Conservation (phyloP, 1,140 invertebrate genomes). For the Cyrtorhinus lividipennis region DNA sequence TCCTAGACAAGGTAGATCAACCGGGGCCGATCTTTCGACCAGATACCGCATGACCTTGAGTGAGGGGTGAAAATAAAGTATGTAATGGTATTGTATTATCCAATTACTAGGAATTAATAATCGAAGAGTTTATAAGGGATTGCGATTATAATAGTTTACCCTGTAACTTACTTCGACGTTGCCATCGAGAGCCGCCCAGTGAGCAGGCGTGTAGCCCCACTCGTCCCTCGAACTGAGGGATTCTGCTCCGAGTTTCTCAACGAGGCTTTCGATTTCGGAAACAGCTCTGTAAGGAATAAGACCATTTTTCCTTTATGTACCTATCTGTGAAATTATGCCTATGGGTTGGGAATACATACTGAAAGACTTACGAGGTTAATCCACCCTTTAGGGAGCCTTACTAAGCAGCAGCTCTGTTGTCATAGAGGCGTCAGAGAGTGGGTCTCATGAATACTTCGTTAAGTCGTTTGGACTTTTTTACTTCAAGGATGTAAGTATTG, state of each 20-base stretch:
- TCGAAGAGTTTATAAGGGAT: too few species aligned
- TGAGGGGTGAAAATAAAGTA: too few species aligned
- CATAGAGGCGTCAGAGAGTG: too few species aligned
- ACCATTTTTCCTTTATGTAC: too few species aligned
- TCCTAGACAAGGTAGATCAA: constrained; percentile 72
- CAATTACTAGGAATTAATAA: too few species aligned
- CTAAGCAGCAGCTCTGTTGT: too few species aligned
- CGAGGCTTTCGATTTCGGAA: constrained; percentile 55
- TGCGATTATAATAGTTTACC: too few species aligned
- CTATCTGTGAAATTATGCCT: background rate
- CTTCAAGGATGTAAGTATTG: too few species aligned
- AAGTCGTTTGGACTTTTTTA: too few species aligned
- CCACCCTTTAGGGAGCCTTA: too few species aligned
- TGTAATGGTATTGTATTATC: too few species aligned
- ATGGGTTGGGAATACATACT: background rate
- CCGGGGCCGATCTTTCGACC: constrained; percentile 61
- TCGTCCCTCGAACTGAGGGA: constrained; percentile 62
- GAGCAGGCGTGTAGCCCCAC: constrained; percentile 81
- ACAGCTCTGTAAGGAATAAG: constrained; percentile 41
- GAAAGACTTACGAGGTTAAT: background rate
- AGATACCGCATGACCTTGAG: constrained; percentile 58
- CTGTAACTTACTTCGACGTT: constrained; percentile 55
- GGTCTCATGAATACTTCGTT: too few species aligned
- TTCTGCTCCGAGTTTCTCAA: constrained; percentile 57
- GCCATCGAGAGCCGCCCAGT: constrained; percentile 81